phyloP scores from a whole-genome alignment of 2,888 invertebrate genomes.

The Cheilosia urbana region DNA sequence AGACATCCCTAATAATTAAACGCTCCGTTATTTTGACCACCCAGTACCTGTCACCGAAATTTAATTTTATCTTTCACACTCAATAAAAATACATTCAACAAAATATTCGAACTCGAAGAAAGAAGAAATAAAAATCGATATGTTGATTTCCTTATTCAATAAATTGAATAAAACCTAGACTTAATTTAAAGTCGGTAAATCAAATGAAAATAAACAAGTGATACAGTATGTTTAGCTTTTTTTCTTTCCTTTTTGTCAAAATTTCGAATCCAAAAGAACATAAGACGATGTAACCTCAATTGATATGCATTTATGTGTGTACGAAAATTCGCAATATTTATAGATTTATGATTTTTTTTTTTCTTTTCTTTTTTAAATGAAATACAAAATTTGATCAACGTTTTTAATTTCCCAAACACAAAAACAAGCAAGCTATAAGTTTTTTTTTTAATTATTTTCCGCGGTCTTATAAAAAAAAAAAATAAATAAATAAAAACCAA shows the following conservation, averaged over 20 bases:
- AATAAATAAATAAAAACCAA: constrained; percentile 14
- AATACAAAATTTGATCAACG: constrained; percentile 24
- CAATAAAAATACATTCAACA: constrained; percentile 14
- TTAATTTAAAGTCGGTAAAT: background rate
- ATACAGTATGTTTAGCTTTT: too few species aligned
- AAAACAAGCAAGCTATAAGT: constrained; percentile 46
- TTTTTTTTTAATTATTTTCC: background rate
- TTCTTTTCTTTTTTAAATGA: background rate
- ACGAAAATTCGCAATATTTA: constrained; percentile 48
- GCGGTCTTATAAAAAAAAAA: constrained; percentile 4
- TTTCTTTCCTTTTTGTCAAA: background rate
- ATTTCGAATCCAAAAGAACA: constrained; percentile 12
- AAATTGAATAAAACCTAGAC: constrained; percentile 21
- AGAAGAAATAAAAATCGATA: constrained; percentile 54
- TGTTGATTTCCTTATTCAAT: constrained; percentile 54
- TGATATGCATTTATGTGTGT: constrained; percentile 72
- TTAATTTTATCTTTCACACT: constrained; percentile 26
- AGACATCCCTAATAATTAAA: background rate
- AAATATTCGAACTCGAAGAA: constrained; percentile 10
- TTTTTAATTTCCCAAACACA: constrained; percentile 26
- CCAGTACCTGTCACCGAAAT: background rate
- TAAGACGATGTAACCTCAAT: constrained; percentile 46
- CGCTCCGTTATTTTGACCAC: background rate
- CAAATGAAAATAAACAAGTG: background rate
- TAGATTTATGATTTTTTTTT: constrained; percentile 21